These are phyloP conservation scores for Drosophila vallismaia DNA, from an alignment of 2,888 invertebrate species.

Conservation along the genomic window DNA sequence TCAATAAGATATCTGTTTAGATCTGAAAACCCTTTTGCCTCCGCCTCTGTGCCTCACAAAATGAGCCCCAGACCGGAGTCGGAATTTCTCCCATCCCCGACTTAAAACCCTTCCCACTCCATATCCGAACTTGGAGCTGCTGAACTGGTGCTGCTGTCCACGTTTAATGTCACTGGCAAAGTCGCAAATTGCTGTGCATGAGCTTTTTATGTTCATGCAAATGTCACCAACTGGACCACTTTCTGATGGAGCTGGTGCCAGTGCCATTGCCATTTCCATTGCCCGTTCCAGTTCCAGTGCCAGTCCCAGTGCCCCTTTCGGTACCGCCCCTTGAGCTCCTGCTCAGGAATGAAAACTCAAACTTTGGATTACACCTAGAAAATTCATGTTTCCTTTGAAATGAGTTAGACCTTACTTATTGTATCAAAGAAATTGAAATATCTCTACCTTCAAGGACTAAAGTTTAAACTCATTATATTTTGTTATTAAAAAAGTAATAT, in stretches of 20 bases:
- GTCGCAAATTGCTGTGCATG: constrained; percentile 81
- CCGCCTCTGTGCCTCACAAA: constrained; percentile 25
- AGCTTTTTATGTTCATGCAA: constrained; percentile 81
- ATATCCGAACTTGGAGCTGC: constrained; percentile 29
- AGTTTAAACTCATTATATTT: too few species aligned
- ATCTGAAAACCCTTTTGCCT: neutral
- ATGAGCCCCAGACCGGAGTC: constrained; percentile 23
- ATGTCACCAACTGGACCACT: constrained; percentile 69
- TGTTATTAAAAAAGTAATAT: too few species aligned
- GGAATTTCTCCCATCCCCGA: constrained; percentile 2
- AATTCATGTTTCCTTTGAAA: neutral
- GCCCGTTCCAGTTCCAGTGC: neutral
- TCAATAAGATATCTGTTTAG: too few species aligned
- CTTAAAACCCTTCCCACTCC: neutral
- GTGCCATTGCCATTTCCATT: neutral
- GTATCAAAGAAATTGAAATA: too few species aligned
- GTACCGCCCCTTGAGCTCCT: constrained; percentile 10
- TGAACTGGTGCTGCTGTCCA: constrained; percentile 59
- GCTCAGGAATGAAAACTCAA: constrained; percentile 29
- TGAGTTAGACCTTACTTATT: too few species aligned
- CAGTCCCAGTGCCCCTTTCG: constrained; percentile 1
- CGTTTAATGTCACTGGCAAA: constrained; percentile 80
- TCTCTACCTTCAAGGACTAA: too few species aligned
- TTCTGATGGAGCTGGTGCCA: constrained; percentile 52
- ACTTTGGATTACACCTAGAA: constrained; percentile 20